These are phyloP conservation scores for Drosophila murphyi DNA, from an alignment of 1,140 invertebrate genomes.

Conservation along the genomic window DNA sequence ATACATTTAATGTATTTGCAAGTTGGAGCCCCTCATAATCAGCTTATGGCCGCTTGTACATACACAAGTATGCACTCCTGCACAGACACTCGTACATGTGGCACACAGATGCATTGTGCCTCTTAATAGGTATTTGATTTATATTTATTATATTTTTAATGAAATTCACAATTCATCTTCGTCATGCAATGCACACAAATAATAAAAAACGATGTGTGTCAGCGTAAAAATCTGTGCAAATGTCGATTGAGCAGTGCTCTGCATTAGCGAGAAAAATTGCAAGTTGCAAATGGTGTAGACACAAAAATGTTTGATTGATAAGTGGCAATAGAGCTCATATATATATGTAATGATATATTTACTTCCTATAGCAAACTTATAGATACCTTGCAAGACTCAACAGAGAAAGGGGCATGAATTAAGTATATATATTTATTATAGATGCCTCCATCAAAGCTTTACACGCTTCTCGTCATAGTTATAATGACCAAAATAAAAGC, in stretches of 20 bases:
- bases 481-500: conserved; percentile 8
- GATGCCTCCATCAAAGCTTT: no score
- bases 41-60: conserved; percentile 52
- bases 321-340: not conserved
- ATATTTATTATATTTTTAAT: conserved; percentile 62
- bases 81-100: conserved; percentile 16
- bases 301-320: conserved; percentile 55
- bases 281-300: conserved; percentile 64
- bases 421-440: no score
- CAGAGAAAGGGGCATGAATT: no score
- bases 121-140: conserved; percentile 63
- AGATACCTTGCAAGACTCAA: no score
- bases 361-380: no score
- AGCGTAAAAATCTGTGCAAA: conserved; percentile 57
- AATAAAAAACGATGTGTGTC: conserved; percentile 57
- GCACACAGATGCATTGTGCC: conserved; percentile 47
- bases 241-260: conserved; percentile 57
- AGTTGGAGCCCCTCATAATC: conserved; percentile 54
- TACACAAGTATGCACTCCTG: conserved; percentile 13
- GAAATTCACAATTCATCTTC: conserved; percentile 59
- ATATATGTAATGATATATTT: no score
- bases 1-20: conserved; percentile 6
- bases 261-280: conserved; percentile 72
- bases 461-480: not conserved
- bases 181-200: conserved; percentile 48